Evolutionary conservation across 2,888 invertebrate species (phyloP).

Genomic region (Eupithecia subumbrata): DNA sequence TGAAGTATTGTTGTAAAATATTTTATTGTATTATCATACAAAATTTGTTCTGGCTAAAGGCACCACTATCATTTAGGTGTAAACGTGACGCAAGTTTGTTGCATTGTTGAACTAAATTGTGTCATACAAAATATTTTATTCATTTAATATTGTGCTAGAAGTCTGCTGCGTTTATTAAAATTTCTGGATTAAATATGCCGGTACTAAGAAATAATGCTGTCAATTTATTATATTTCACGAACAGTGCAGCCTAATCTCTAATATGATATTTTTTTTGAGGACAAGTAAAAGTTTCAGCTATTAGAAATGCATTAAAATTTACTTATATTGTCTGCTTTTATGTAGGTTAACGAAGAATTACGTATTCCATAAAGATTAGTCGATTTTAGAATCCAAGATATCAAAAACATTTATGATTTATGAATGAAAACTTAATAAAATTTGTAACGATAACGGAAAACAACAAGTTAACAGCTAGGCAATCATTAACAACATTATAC

Average conservation of each 20-base stretch:
- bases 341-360: background rate
- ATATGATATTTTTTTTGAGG: background rate
- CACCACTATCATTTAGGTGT: slow-evolving; percentile 18
- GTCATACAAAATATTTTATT: slow-evolving; percentile 24
- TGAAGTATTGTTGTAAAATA: background rate
- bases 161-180: slow-evolving; percentile 26
- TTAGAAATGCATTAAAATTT: background rate
- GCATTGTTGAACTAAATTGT: slow-evolving; percentile 20
- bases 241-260: background rate
- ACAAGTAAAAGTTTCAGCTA: background rate
- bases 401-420: too few species aligned
- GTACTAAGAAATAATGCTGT: slow-evolving; percentile 23
- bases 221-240: background rate
- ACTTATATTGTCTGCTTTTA: background rate
- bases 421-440: background rate
- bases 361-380: background rate
- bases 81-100: slow-evolving; percentile 23
- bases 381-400: background rate
- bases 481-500: background rate
- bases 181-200: slow-evolving; percentile 22
- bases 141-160: slow-evolving; percentile 12
- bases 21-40: background rate
- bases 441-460: background rate
- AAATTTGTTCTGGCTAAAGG: background rate
- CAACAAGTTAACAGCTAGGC: background rate